Percentiles rank a stretch among this genome's conserved stretches.
These are phyloP conservation scores for Ailurus styani DNA, from an alignment of 2,113 vertebrate species.

Conservation along the genomic window DNA sequence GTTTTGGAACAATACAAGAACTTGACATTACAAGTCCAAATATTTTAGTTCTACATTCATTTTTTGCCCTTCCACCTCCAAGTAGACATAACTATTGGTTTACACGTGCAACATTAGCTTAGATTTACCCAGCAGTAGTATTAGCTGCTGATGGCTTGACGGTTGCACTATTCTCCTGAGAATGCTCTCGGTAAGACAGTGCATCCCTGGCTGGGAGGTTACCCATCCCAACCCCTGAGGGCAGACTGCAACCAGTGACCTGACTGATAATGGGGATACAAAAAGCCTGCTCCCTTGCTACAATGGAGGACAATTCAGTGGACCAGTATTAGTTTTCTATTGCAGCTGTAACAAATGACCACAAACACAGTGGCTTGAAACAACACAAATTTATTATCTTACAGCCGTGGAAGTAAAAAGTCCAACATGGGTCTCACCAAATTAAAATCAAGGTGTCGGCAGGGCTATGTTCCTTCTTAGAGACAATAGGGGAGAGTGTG, in stretches of 20 bases:
- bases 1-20: background rate
- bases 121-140: background rate
- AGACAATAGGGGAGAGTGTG: background rate
- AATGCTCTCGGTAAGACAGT: background rate
- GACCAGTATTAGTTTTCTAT: background rate
- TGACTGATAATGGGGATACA: background rate
- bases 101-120: background rate
- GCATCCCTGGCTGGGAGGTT: background rate
- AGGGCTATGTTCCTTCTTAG: background rate
- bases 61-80: background rate
- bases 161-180: background rate
- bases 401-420: background rate
- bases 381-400: background rate
- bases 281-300: background rate
- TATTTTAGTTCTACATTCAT: background rate
- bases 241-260: background rate
- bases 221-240: background rate
- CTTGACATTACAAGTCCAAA: background rate
- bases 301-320: background rate
- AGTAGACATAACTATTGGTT: background rate
- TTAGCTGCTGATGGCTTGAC: background rate
- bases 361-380: background rate
- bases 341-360: constrained; percentile 19
- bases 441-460: background rate
- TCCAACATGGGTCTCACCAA: background rate